phyloP scores from a whole-genome alignment of 2,797 vertebrate species.

The Gallinago nigripennis region DNA sequence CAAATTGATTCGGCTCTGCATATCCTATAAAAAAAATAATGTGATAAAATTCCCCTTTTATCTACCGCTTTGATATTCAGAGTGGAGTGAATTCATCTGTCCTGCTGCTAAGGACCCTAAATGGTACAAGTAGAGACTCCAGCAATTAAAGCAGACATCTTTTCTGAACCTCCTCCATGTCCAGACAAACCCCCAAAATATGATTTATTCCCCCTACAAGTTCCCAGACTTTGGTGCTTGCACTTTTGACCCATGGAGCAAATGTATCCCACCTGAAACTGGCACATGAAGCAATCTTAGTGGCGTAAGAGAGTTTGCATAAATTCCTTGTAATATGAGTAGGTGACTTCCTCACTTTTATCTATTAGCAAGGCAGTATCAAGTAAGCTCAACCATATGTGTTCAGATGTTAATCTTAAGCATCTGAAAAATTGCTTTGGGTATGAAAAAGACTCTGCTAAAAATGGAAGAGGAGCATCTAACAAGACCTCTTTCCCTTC shows the following conservation, averaged over 20 bases:
- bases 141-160: neutral
- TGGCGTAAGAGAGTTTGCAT: neutral
- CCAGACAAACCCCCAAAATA: neutral
- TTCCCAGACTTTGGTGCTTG: neutral
- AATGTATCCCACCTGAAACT: neutral
- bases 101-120: neutral
- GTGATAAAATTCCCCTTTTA: neutral
- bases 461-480: neutral
- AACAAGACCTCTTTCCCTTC: neutral
- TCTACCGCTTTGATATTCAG: neutral
- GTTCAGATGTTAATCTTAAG: neutral
- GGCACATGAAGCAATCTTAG: neutral
- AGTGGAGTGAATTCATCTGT: neutral
- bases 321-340: neutral
- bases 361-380: neutral
- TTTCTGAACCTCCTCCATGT: neutral
- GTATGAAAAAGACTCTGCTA: neutral
- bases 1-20: neutral
- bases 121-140: neutral
- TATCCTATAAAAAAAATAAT: neutral
- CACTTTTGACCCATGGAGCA: neutral
- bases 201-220: neutral
- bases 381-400: neutral
- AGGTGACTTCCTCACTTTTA: neutral
- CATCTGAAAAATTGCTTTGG: neutral